Conservation (phyloP, 2,888 invertebrate genomes). For the Polymixis flavicincta region DNA sequence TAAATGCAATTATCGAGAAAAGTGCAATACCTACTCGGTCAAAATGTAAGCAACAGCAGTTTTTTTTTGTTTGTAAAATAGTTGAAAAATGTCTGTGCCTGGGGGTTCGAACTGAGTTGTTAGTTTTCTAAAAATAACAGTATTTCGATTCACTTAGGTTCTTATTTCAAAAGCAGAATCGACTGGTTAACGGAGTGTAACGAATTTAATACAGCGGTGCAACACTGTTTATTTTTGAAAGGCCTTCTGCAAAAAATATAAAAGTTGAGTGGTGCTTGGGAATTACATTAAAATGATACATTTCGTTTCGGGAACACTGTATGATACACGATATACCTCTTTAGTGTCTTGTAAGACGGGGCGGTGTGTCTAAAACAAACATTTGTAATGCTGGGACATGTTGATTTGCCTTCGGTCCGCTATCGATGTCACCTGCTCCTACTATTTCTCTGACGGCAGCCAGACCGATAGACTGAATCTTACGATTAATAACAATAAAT, state of each 20-base stretch:
- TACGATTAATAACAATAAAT: not conserved
- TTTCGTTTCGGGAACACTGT: not conserved
- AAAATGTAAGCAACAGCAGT: too few species aligned
- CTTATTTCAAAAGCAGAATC: too few species aligned
- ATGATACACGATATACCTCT: not conserved
- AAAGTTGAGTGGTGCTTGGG: not conserved
- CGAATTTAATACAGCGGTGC: not conserved
- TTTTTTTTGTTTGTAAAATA: too few species aligned
- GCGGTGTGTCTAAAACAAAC: not conserved
- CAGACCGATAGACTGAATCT: not conserved
- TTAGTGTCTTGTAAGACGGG: not conserved
- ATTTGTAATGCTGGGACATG: not conserved
- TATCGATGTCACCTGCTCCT: not conserved
- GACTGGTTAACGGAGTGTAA: not conserved
- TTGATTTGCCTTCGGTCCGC: not conserved
- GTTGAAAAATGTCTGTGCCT: too few species aligned
- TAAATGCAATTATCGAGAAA: not conserved
- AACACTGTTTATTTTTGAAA: not conserved
- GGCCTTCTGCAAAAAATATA: not conserved
- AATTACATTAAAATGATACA: not conserved
- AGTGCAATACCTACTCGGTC: too few species aligned
- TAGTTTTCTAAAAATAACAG: too few species aligned
- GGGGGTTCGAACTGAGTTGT: too few species aligned
- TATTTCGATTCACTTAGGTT: too few species aligned
- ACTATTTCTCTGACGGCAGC: not conserved